Base-by-base conservation (phyloP, 2,888 invertebrate species). In the Augiades crinisus region DNA sequence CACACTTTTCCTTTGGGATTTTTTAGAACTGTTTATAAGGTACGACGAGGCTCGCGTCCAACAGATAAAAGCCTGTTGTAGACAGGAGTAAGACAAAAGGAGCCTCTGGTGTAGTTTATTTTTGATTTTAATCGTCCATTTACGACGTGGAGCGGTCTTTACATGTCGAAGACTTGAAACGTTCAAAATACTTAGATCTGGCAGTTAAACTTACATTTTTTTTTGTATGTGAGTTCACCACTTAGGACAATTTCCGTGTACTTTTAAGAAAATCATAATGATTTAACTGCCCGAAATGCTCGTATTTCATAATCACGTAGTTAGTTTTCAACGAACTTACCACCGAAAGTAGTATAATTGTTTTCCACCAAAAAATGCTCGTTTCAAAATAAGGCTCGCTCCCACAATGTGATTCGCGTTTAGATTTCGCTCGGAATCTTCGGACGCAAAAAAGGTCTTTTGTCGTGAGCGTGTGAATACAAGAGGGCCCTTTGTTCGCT, bases 41-140 rank as follows among this genome's bases (percentile, higher is more conserved):
- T 58, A 65, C 70, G 65, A 63, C 70, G 65, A 63, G 67, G 69
- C 67, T 69, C 73, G 72, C 75, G 72, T 74, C 70, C 70, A 63
- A 70, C 70, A 79, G 78, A 80, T 79, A 81, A 77, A 79, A 77
- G 78, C 73, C 77, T 74, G 72, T 76, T 81, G 82, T 83, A 83
- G 81, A 86, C 86, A 84, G 77, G 79, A 75, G 80, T 82, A 85
- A 88, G 78, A 87, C 84, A 87, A 87, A 84, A 83, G 81, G 74
- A 64, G 56, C 68, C 65, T 72, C 68, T 70, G 73, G 75, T 75
- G 75, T 84, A 79, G 75, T 86, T 81, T 81, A 71, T 81, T 84
- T 83, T 77, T 74, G 73, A 77, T 81, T 81, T 75, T 79, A 80
- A 78, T 82, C 81, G 76, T 70, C 76, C 76, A 71, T 78, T 80